phyloP scores from a whole-genome alignment of 1,140 invertebrate species.

The Kradibia gibbosae region DNA sequence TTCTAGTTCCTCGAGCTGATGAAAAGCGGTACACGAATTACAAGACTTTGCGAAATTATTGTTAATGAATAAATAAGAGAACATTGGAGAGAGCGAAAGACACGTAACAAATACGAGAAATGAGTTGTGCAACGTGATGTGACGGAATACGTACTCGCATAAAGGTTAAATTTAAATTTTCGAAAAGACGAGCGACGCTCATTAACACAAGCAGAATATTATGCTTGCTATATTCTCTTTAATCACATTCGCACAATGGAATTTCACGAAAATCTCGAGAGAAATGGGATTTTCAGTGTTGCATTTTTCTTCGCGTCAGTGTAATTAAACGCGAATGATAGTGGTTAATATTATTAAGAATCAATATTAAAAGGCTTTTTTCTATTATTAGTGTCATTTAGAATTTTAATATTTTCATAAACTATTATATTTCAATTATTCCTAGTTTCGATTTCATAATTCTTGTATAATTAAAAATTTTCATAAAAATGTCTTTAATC shows the following conservation, averaged over 20 bases:
- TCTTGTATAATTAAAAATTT: conserved; percentile 8
- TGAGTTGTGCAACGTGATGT: not conserved
- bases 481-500: not conserved
- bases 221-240: not conserved
- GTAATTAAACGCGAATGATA: too few species aligned
- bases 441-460: not conserved
- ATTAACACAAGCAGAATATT: conserved; percentile 26
- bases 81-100: not conserved
- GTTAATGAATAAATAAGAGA: conserved; percentile 42
- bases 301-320: not conserved
- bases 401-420: not conserved
- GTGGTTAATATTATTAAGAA: too few species aligned
- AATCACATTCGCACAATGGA: conserved; percentile 14
- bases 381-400: not conserved
- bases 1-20: conserved; percentile 1
- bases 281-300: not conserved
- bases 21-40: conserved; percentile 18
- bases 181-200: not conserved
- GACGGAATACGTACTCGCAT: not conserved
- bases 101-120: not conserved
- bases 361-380: not conserved
- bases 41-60: conserved; percentile 35
- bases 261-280: not conserved
- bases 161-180: conserved; percentile 9
- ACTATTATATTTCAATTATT: not conserved